These are phyloP conservation scores for Euphysa ruthae DNA, from an alignment of 30 jellyfish, hydroid and myxozoan genomes.

Conservation along the genomic window DNA sequence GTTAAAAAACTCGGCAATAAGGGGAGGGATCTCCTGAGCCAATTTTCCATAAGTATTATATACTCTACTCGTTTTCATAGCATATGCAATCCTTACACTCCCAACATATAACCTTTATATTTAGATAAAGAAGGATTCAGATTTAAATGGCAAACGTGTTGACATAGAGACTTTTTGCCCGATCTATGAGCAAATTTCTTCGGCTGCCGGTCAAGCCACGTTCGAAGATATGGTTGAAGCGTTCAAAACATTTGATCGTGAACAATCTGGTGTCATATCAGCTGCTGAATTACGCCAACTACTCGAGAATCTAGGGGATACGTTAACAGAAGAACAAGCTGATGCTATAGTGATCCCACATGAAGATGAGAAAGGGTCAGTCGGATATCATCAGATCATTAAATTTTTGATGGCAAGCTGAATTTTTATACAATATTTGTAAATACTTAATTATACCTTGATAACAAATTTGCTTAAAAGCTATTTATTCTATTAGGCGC, in stretches of 20 bases:
- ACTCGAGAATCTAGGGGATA: conserved; percentile 75
- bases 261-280: conserved; percentile 71
- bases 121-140: conserved; percentile 49
- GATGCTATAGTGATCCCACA: conserved; percentile 64
- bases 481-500: too few species aligned
- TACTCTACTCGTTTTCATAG: too few species aligned
- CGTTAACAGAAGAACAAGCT: conserved; percentile 78
- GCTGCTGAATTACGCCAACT: conserved; percentile 89
- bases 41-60: too few species aligned
- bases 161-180: conserved; percentile 76
- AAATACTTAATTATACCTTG: too few species aligned
- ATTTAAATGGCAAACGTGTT: conserved; percentile 62
- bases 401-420: conserved; percentile 80
- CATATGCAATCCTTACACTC: too few species aligned
- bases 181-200: conserved; percentile 64
- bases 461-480: too few species aligned
- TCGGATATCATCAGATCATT: conserved; percentile 68
- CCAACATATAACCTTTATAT: too few species aligned
- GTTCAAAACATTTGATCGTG: conserved; percentile 84
- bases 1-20: too few species aligned
- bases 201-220: conserved; percentile 59
- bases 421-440: too few species aligned
- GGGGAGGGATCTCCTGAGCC: too few species aligned
- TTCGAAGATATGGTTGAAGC: conserved; percentile 92
- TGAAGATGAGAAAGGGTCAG: conserved; percentile 76